Evolutionary conservation across 2,888 invertebrate genomes (phyloP), one percentile per base, ranked within the genome.

Genomic region (Caenorhabditis panamensis): DNA sequence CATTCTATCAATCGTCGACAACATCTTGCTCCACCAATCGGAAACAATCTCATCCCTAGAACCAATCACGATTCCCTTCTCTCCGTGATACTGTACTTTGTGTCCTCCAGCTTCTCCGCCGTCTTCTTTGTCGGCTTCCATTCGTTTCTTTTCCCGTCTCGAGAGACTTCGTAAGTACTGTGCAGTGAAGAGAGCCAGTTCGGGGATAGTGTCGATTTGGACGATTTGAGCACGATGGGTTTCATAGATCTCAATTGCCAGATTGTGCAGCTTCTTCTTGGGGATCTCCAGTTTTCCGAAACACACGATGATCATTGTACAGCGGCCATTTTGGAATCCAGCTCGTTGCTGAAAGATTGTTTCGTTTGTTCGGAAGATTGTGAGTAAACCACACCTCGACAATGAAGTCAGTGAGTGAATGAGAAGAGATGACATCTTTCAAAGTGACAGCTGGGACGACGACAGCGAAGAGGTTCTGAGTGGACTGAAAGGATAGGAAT

Each of bases 11-110:
- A 84, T 49, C 16, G 82, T 79, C 1, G 61, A 36, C 18, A 84
- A 66, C 84, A 84, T 84, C 58, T 84, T 84, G 28, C 66, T 73
- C 83, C 83, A 84, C 84, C 84, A 84, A 51, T 84, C 84, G 3
- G 49, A 11, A 1, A 83, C 82, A 9, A 84, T 62, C 51, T 79
- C 83, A 1, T 31, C 28, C 13, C 78, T 51, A 22, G 41, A 18
- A 18, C 82, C 81, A 22, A 64, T 59, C 1, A 56, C 58, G 18
- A 83, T 73, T 11, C 84, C 84, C 53, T 81, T 81, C 18, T 81
- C 77, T 20, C 81, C 77, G 18, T 49, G 53, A 59, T 81, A 77
- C 47, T 72, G 71, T 16, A 82, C 24, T 54, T 71, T 69, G 49
- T 75, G 68, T 16, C 41, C 59, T 44, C 66, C 63, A 6, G 49